Evolutionary conservation across 1,140 invertebrate genomes (phyloP).

Genomic region (Oscheius sp.): DNA sequence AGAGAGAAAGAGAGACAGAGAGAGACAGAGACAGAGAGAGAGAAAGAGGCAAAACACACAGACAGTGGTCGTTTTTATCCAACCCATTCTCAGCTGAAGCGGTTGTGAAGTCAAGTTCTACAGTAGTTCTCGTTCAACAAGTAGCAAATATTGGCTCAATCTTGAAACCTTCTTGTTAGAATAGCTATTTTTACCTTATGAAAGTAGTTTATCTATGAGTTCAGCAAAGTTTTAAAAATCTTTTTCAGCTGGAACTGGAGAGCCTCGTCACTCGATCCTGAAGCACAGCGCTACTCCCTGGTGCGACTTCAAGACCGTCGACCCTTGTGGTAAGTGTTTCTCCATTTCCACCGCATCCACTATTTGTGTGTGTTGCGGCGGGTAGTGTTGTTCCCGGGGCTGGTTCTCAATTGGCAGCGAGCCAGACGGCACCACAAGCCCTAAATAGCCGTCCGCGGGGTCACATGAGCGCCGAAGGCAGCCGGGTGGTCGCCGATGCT

Average conservation of each 20-base stretch:
- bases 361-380: not conserved
- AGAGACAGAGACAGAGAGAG: too few species aligned
- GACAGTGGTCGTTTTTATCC: too few species aligned
- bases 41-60: too few species aligned
- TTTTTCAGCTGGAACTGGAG: slow-evolving; percentile 13
- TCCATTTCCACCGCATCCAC: not conserved
- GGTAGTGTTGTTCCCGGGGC: not conserved
- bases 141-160: too few species aligned
- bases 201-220: too few species aligned
- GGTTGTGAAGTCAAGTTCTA: too few species aligned
- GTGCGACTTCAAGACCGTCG: slow-evolving; percentile 37
- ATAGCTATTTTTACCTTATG: too few species aligned
- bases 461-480: not conserved
- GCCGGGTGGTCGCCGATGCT: not conserved
- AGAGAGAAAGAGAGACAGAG: too few species aligned
- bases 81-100: too few species aligned
- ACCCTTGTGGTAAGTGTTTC: slow-evolving; percentile 35
- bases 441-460: slow-evolving; percentile 5
- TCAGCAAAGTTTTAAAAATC: not conserved
- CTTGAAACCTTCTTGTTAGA: too few species aligned
- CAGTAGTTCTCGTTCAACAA: too few species aligned
- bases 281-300: slow-evolving; percentile 40
- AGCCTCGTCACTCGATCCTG: slow-evolving; percentile 41
- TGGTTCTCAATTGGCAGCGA: slow-evolving; percentile 4
- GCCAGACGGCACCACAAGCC: not conserved